A percentile compares a stretch with the other conserved stretches of the same genome.
These are phyloP conservation scores for Limnodromus scolopaceus DNA, from an alignment of 2,797 vertebrate species.

Conservation along the genomic window DNA sequence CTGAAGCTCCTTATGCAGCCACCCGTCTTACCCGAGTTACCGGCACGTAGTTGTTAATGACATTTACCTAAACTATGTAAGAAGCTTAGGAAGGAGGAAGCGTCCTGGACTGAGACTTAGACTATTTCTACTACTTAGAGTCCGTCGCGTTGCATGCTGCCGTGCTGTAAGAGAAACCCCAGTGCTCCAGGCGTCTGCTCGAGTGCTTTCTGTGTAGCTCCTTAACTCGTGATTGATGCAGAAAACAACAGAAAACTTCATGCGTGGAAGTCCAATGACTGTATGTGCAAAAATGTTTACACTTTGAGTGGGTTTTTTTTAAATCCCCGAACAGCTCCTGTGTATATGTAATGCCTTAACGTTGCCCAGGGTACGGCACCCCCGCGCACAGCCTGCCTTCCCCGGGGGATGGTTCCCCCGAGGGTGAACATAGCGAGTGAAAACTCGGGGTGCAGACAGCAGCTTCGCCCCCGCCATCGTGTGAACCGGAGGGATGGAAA, in stretches of 20 bases:
- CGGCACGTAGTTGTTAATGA: constrained; percentile 1
- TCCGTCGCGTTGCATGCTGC: constrained; percentile 65
- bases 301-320: neutral
- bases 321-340: neutral
- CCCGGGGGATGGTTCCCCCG: neutral
- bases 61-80: constrained; percentile 33
- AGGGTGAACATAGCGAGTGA: neutral
- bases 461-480: neutral
- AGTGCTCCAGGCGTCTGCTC: constrained; percentile 32
- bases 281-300: constrained; percentile 24
- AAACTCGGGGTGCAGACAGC: neutral
- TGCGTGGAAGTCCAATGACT: neutral
- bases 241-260: constrained; percentile 26
- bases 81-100: constrained; percentile 9
- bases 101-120: constrained; percentile 10
- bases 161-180: constrained; percentile 56
- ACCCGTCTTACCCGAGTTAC: neutral
- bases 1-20: constrained; percentile 25
- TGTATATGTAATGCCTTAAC: constrained; percentile 54
- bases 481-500: neutral
- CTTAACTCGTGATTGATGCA: constrained; percentile 52
- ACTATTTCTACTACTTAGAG: constrained; percentile 47
- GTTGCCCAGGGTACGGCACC: neutral
- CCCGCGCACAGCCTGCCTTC: neutral
- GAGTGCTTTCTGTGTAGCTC: constrained; percentile 59